Conservation (phyloP, 64 coral and sea anemone species). For the Astreopora myriophthalma region DNA sequence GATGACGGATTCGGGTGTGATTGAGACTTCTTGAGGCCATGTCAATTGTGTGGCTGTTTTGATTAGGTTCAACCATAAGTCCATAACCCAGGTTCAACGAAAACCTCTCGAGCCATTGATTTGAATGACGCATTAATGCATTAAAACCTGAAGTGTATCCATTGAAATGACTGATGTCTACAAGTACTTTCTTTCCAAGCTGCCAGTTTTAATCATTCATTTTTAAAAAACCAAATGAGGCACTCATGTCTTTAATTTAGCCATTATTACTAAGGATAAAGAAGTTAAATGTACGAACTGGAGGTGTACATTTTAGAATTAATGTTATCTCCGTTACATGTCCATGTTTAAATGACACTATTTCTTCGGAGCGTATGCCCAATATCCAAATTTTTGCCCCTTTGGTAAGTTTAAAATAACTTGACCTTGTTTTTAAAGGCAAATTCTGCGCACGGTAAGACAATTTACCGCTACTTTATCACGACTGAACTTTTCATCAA, state of each 20-base stretch:
- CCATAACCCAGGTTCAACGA: no score
- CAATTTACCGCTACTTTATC: neutral
- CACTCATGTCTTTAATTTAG: neutral
- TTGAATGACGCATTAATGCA: neutral
- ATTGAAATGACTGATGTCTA: neutral
- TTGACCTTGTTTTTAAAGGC: neutral
- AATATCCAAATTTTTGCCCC: neutral
- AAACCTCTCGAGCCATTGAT: no score
- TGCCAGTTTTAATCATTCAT: no score
- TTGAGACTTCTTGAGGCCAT: no score
- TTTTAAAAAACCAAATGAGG: no score
- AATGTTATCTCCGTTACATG: no score
- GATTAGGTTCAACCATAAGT: no score
- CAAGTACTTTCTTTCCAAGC: no score
- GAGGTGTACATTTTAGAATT: no score
- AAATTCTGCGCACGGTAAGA: neutral
- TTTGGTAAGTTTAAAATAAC: neutral
- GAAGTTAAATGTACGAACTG: neutral
- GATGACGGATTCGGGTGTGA: no score
- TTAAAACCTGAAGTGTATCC: neutral
- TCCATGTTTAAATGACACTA: neutral
- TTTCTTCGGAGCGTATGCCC: neutral
- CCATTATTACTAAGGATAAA: neutral
- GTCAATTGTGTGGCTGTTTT: no score
- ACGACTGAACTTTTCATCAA: neutral